Percentiles rank a stretch among this genome's conserved stretches.
phyloP scores from a whole-genome alignment of 2,888 invertebrate species.

The Melinaea marsaeus region DNA sequence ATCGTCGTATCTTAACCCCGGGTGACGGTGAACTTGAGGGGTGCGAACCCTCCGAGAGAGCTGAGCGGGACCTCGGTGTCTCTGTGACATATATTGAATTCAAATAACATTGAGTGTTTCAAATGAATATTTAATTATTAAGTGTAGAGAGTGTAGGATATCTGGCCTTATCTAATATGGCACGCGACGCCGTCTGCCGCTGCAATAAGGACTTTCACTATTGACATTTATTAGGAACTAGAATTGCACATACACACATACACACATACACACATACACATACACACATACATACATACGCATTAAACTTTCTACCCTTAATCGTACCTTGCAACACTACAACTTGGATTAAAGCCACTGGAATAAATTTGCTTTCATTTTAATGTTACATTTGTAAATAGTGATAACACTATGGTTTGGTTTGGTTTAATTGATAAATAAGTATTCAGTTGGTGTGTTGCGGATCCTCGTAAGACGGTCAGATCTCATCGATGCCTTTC shows the following conservation, averaged over 20 bases:
- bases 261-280: conserved; percentile 30
- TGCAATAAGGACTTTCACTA: conserved; percentile 55
- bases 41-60: conserved; percentile 63
- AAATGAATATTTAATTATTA: conserved; percentile 14
- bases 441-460: conserved; percentile 39
- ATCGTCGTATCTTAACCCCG: conserved; percentile 51
- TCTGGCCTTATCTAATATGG: conserved; percentile 35
- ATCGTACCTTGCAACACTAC: neutral
- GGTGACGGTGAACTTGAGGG: conserved; percentile 72
- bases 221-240: conserved; percentile 38
- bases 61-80: conserved; percentile 7
- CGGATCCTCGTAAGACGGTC: conserved; percentile 49
- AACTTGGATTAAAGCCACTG: neutral
- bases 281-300: conserved; percentile 24
- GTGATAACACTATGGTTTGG: neutral
- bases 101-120: too few species aligned
- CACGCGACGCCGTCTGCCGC: conserved; percentile 38
- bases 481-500: conserved; percentile 39
- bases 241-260: conserved; percentile 35
- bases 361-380: neutral
- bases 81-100: too few species aligned
- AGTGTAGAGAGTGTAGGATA: conserved; percentile 32
- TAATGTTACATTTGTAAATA: neutral
- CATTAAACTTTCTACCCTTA: conserved; percentile 17
- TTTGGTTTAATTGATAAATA: conserved; percentile 5